phyloP scores from a whole-genome alignment of 2,888 invertebrate genomes.

The Aricia artaxerxes region DNA sequence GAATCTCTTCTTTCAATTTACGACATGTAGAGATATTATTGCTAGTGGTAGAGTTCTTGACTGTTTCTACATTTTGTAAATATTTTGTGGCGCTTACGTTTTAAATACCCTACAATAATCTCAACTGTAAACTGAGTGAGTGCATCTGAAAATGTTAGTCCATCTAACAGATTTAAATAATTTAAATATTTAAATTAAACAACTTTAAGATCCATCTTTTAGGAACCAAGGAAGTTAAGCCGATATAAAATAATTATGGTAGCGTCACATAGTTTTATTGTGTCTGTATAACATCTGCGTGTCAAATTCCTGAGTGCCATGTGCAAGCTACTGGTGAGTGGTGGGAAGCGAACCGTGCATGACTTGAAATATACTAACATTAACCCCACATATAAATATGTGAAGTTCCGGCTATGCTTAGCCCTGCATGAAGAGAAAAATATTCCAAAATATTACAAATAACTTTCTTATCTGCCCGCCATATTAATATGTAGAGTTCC shows the following conservation, averaged over 20 bases:
- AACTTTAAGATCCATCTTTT: background rate
- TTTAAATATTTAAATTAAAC: too few relatives aligned
- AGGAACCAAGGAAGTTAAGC: background rate
- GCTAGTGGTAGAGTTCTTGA: background rate
- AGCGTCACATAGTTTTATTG: conserved; percentile 59
- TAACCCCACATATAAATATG: conserved; percentile 11
- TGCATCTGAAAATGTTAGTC: background rate
- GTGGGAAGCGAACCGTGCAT: conserved; percentile 73
- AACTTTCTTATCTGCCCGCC: background rate
- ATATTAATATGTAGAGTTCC: too few relatives aligned
- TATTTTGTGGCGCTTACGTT: background rate
- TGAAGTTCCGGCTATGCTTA: background rate
- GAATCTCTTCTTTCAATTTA: conserved; percentile 22
- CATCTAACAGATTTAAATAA: too few relatives aligned
- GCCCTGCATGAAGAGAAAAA: conserved; percentile 3
- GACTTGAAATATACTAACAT: conserved; percentile 49
- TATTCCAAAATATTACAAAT: background rate
- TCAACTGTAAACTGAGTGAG: background rate
- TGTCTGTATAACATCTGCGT: conserved; percentile 75
- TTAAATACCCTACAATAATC: background rate
- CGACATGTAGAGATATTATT: background rate
- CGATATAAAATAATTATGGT: background rate
- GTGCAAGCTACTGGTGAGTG: conserved; percentile 73
- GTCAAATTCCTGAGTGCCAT: conserved; percentile 78
- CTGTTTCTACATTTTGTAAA: background rate